These are phyloP conservation scores for Halesus radiatus DNA, from an alignment of 1,140 invertebrate species.

Conservation along the genomic window DNA sequence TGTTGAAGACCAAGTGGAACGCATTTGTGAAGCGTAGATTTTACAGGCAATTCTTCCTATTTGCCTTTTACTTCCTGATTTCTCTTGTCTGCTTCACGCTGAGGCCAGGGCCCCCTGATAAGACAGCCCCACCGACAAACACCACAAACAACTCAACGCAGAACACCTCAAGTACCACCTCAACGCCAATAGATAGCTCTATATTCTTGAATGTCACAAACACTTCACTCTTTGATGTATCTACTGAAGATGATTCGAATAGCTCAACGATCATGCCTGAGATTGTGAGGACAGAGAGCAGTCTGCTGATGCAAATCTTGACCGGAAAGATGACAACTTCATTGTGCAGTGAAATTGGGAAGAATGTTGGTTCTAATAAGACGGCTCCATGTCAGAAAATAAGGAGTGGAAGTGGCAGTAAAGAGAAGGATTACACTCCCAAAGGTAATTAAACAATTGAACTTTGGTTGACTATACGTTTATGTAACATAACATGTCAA, in stretches of 20 bases:
- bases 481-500: too few species aligned
- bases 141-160: constrained; percentile 34
- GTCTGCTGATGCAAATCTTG: background rate
- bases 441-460: constrained; percentile 46
- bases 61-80: constrained; percentile 90
- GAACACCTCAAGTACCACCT: constrained; percentile 5
- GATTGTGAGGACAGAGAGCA: constrained; percentile 5
- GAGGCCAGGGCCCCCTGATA: constrained; percentile 80
- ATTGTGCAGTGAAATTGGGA: constrained; percentile 40
- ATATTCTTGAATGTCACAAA: constrained; percentile 46
- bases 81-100: constrained; percentile 90
- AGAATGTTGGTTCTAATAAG: constrained; percentile 28
- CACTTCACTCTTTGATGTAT: constrained; percentile 19
- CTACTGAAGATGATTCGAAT: constrained; percentile 31
- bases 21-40: constrained; percentile 96
- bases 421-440: constrained; percentile 48
- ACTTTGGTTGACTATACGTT: too few species aligned
- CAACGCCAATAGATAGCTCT: constrained; percentile 35
- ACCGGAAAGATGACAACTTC: background rate
- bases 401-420: constrained; percentile 52
- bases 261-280: constrained; percentile 8
- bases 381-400: constrained; percentile 51
- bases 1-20: constrained; percentile 98
- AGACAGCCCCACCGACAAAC: constrained; percentile 39
- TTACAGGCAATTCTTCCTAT: constrained; percentile 92